A percentile compares a stretch with the other conserved stretches of the same genome.
Evolutionary conservation across 2,888 invertebrate genomes (phyloP).

Genomic region (Scaptodrosophila latifasciaeformis): DNA sequence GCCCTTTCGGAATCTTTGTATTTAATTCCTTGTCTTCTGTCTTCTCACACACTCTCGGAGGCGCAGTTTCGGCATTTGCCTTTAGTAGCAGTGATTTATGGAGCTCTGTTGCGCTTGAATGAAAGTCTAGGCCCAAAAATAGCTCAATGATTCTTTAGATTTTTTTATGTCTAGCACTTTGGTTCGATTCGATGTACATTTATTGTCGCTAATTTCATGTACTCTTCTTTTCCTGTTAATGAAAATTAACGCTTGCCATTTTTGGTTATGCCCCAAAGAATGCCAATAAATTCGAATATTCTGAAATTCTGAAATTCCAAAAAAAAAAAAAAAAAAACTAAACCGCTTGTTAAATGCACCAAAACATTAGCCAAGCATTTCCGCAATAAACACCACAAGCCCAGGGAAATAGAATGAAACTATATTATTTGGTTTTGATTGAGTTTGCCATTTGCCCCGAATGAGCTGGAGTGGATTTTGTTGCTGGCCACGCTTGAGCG

Average conservation of each 20-base stretch:
- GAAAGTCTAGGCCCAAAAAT: slow-evolving; percentile 11
- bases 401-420: background rate
- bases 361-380: slow-evolving; percentile 53
- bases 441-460: slow-evolving; percentile 16
- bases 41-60: slow-evolving; percentile 21
- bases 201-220: background rate
- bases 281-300: background rate
- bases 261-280: slow-evolving; percentile 8
- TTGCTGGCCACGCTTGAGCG: background rate
- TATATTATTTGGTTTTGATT: background rate
- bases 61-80: background rate
- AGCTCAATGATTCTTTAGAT: slow-evolving; percentile 6
- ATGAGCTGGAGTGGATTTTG: background rate
- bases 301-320: background rate
- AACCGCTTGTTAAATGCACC: slow-evolving; percentile 53
- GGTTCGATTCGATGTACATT: background rate
- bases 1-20: slow-evolving; percentile 1
- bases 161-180: background rate
- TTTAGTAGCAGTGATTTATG: slow-evolving; percentile 24
- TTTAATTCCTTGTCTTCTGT: background rate
- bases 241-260: slow-evolving; percentile 6
- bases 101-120: slow-evolving; percentile 40
- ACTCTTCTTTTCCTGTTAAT: slow-evolving; percentile 1
- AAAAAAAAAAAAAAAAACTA: background rate
- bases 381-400: slow-evolving; percentile 45